Evolutionary conservation across 2,797 vertebrate genomes (phyloP), one percentile per base, ranked within the genome.

Genomic region (Thaleichthys pacificus): DNA sequence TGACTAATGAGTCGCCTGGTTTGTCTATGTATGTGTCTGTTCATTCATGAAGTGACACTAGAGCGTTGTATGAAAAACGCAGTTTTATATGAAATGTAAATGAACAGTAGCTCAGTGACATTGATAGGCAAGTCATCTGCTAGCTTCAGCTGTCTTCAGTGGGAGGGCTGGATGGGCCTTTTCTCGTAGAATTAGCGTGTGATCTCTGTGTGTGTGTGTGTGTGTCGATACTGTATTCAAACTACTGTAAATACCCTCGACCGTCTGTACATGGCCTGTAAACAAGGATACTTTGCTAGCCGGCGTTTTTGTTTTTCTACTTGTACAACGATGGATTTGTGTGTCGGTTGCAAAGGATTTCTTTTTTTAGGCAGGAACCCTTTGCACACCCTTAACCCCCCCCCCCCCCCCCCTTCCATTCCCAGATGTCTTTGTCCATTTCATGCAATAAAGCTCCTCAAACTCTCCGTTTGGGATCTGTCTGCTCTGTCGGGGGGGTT

Each of bases 361-460:
- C 72, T 66, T 72, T 66, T 72, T 65, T 64, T 86, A 77, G 77
- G 82, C 78, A 80, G 83, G 76, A 72, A 76, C 32, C 49, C 76
- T 78, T 77, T 42, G 71, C 64, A 73, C 64, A 76, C 72, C 77
- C n/a, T 42, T 38, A n/a, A 21, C 19, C 9, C 17, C 73, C 60
- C 4, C n/a, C 73, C 32, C 14, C 21, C n/a, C 14, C 8, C 22
- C 63, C 22, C 63, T 14, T 15, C 64, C 21, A 8, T 47, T 69
- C 63, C 19, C 22, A 49, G 67, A 86, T 81, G 80, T 87, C 83
- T 88, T 90, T 89, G 77, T 92, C 84, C 80, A 86, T 77, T 83
- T 87, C 81, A 84, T 84, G 84, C 80, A 91, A 89, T 91, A 89
- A 91, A 91, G 79, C 76, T 66, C 73, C 88, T 80, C 79, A 69